These are phyloP conservation scores for Prosapia bicincta DNA, from an alignment of 2,888 invertebrate species.

Conservation along the genomic window DNA sequence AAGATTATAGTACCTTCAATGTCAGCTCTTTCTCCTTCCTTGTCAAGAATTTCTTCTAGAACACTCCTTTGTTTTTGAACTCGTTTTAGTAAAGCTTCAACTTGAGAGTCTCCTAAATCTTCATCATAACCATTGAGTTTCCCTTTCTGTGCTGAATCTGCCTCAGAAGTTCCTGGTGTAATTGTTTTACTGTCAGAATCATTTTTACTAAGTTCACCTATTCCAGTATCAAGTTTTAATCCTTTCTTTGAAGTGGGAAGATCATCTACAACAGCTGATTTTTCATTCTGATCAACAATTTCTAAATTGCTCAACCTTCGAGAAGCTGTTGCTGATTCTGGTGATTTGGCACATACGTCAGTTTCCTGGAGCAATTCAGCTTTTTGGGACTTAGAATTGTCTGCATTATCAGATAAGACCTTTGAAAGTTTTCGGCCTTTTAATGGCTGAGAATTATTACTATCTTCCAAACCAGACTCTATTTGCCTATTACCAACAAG, in stretches of 20 bases:
- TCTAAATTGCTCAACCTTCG: background rate
- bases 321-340: background rate
- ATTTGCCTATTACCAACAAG: slow-evolving; percentile 39
- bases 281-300: background rate
- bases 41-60: slow-evolving; percentile 63
- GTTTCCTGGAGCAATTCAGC: background rate
- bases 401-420: background rate
- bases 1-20: slow-evolving; percentile 19
- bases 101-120: slow-evolving; percentile 49
- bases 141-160: slow-evolving; percentile 40
- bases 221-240: slow-evolving; percentile 18
- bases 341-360: background rate
- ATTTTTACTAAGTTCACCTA: slow-evolving; percentile 30
- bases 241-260: background rate
- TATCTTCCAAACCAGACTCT: slow-evolving; percentile 25
- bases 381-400: background rate
- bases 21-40: slow-evolving; percentile 48
- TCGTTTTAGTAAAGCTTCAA: slow-evolving; percentile 61
- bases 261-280: background rate
- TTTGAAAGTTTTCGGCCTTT: background rate
- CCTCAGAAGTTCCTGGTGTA: slow-evolving; percentile 28
- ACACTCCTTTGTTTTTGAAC: slow-evolving; percentile 67
- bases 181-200: slow-evolving; percentile 19
- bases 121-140: slow-evolving; percentile 30
- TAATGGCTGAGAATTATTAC: background rate